phyloP scores from a whole-genome alignment of 2,888 invertebrate species.

The Drosophila ezoana region DNA sequence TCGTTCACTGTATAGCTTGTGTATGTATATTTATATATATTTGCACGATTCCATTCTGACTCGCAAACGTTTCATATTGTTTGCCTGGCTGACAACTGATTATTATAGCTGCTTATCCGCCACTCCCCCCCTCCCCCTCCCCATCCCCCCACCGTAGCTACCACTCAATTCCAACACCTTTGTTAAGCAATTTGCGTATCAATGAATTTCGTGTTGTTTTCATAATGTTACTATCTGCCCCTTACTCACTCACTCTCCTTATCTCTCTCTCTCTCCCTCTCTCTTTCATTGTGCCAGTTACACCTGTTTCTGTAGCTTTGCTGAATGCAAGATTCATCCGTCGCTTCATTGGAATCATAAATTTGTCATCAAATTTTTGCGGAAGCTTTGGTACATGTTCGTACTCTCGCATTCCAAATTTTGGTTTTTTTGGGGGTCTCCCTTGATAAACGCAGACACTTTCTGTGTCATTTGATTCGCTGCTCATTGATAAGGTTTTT shows the following conservation, averaged over 20 bases:
- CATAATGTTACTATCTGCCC: conserved; percentile 15
- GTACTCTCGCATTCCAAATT: conserved; percentile 16
- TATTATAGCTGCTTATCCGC: conserved; percentile 18
- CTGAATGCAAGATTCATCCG: conserved; percentile 62
- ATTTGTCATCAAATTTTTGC: conserved; percentile 64
- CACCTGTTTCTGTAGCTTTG: conserved; percentile 38
- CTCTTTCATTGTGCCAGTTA: conserved; percentile 1
- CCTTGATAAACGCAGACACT: conserved; percentile 30
- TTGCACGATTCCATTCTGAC: background rate
- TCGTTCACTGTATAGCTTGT: conserved; percentile 3
- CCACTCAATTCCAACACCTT: conserved; percentile 8
- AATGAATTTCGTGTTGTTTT: conserved; percentile 43
- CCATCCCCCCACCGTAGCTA: no score
- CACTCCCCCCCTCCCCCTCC: background rate
- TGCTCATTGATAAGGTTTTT: conserved; percentile 30
- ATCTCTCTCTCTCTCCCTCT: conserved; percentile 7
- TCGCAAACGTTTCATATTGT: conserved; percentile 17
- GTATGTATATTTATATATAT: conserved; percentile 1
- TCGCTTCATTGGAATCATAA: conserved; percentile 54
- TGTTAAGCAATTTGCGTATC: conserved; percentile 53
- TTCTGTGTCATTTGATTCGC: conserved; percentile 31
- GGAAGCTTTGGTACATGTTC: conserved; percentile 36
- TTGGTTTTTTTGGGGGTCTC: conserved; percentile 43
- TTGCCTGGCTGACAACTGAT: conserved; percentile 49
- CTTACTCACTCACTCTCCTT: background rate